Evolutionary conservation across 1,140 invertebrate species (phyloP).

Genomic region (Saccostrea echinata): DNA sequence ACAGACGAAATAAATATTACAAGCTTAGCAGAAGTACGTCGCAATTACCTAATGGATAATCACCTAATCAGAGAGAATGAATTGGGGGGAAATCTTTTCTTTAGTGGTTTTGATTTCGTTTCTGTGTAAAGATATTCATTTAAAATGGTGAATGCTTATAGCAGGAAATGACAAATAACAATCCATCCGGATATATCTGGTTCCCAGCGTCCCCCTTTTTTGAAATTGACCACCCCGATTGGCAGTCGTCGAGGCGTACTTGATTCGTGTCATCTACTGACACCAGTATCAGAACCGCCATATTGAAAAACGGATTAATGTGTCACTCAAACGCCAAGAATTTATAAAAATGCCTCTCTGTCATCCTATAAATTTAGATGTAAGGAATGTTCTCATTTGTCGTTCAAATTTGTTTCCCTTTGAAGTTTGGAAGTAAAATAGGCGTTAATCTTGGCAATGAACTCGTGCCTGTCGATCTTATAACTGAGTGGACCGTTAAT

Average conservation of each 20-base stretch:
- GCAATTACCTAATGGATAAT: not conserved
- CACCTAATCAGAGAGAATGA: no score
- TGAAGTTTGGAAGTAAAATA: not conserved
- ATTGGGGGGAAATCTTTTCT: no score
- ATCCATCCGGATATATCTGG: not conserved
- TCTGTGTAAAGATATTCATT: not conserved
- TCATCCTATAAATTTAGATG: slow-evolving; percentile 22
- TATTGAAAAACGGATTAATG: slow-evolving; percentile 29
- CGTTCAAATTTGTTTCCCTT: not conserved
- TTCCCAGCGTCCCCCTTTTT: not conserved
- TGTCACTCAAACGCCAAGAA: slow-evolving; percentile 22
- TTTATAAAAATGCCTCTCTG: slow-evolving; percentile 6
- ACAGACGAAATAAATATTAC: not conserved
- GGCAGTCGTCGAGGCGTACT: not conserved
- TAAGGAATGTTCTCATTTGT: slow-evolving; percentile 9
- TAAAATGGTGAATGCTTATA: not conserved
- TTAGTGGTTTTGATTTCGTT: no score
- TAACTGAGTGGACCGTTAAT: slow-evolving; percentile 28
- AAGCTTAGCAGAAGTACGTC: not conserved
- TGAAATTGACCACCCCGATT: slow-evolving; percentile 23
- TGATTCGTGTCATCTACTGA: slow-evolving; percentile 17
- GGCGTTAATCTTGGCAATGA: slow-evolving; percentile 26
- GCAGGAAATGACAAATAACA: not conserved
- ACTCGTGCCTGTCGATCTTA: slow-evolving; percentile 35
- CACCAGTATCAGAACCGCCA: not conserved